These are phyloP conservation scores for Hydrochoerus hydrochaeris DNA, from an alignment of 2,113 vertebrate genomes.

Conservation along the genomic window DNA sequence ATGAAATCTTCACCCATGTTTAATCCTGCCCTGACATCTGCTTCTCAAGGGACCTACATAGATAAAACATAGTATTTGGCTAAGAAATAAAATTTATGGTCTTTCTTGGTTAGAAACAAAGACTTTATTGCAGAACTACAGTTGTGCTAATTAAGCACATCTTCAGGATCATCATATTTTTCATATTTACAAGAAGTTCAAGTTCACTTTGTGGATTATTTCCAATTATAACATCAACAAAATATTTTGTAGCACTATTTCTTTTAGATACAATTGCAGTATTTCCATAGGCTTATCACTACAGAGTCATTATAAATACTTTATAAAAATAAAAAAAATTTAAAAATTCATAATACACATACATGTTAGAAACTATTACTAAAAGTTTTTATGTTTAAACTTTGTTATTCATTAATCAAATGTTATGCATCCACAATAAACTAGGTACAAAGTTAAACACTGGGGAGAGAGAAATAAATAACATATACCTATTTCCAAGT, in stretches of 20 bases:
- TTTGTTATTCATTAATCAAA: constrained; percentile 1
- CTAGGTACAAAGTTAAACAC: background rate
- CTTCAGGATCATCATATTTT: background rate
- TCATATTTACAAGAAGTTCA: background rate
- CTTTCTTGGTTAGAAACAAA: constrained; percentile 42
- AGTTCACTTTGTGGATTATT: background rate
- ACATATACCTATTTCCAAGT: background rate
- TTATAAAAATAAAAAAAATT: background rate
- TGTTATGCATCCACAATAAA: background rate
- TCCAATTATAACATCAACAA: background rate
- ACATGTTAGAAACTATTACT: background rate
- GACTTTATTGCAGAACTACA: background rate
- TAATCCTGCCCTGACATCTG: background rate
- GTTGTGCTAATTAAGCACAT: background rate
- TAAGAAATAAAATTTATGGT: background rate
- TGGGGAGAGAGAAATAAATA: background rate
- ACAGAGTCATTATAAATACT: background rate
- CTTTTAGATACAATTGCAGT: background rate
- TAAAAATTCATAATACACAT: background rate
- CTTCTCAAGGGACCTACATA: background rate
- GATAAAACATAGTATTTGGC: constrained; percentile 29
- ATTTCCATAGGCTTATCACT: background rate
- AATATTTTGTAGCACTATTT: background rate
- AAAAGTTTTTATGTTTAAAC: background rate
- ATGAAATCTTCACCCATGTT: background rate